Evolutionary conservation across 2,113 vertebrate genomes (phyloP).

Genomic region (Patagioenas fasciata): DNA sequence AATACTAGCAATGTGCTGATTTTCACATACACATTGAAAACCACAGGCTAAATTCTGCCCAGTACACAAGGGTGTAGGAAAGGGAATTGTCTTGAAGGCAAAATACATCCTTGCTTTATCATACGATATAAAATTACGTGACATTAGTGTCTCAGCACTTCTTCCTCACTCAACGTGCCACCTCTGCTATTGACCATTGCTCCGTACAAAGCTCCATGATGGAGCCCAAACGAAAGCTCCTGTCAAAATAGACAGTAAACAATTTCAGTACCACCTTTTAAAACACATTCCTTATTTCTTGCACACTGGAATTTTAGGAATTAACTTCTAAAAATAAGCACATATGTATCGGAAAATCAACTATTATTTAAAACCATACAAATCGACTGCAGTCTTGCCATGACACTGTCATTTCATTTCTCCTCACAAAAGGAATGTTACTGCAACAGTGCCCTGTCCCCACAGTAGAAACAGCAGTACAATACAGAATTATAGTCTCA

Average conservation of each 20-base stretch:
- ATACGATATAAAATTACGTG: background rate
- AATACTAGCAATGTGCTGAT: background rate
- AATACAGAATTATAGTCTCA: too few relatives aligned
- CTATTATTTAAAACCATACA: background rate
- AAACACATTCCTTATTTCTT: background rate
- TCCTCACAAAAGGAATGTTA: background rate
- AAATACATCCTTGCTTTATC: background rate
- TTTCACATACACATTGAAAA: background rate
- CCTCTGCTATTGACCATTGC: background rate
- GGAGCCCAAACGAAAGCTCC: background rate
- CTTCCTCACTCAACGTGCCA: background rate
- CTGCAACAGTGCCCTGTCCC: background rate
- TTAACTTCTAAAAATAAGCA: background rate
- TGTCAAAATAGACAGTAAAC: background rate
- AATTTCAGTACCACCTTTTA: background rate
- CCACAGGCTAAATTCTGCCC: background rate
- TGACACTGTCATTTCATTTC: fast-evolving
- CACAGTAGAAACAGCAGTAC: background rate
- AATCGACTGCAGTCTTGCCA: background rate
- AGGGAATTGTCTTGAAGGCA: background rate
- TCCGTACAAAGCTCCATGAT: background rate
- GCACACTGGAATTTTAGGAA: background rate
- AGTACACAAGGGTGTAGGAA: background rate
- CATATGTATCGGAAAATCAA: background rate
- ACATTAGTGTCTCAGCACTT: background rate